Evolutionary conservation across 1,140 invertebrate genomes (phyloP).

Genomic region (Metopolophium dirhodum): DNA sequence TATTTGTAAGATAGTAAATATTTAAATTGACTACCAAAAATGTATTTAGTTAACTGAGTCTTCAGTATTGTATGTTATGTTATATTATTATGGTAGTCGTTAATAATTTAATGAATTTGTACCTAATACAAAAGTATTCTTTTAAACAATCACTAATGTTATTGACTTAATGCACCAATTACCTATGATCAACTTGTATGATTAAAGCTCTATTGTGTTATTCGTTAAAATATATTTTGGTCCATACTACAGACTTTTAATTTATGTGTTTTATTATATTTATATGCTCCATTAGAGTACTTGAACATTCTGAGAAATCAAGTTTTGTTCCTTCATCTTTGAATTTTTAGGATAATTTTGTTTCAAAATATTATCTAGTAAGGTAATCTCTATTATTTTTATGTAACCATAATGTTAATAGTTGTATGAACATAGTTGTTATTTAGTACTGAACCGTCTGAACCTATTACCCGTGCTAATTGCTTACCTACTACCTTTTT

Average conservation of each 20-base stretch:
- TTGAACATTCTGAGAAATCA: background rate
- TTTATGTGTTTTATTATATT: background rate
- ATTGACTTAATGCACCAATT: slow-evolving; percentile 53
- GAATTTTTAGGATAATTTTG: background rate
- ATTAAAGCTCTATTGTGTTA: slow-evolving; percentile 34
- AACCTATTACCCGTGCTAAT: too few species aligned
- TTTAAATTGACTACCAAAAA: slow-evolving; percentile 27
- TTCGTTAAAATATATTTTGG: slow-evolving; percentile 49
- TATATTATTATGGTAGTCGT: slow-evolving; percentile 26
- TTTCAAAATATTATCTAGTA: background rate
- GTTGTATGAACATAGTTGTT: too few species aligned
- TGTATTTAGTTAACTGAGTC: slow-evolving; percentile 38
- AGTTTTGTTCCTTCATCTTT: background rate
- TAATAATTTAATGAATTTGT: slow-evolving; percentile 6
- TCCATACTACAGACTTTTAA: background rate
- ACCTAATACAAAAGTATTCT: slow-evolving; percentile 2
- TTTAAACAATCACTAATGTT: slow-evolving; percentile 47
- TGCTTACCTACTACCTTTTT: too few species aligned
- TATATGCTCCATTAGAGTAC: background rate
- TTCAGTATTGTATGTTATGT: slow-evolving; percentile 38
- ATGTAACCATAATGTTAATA: background rate
- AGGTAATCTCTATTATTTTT: background rate
- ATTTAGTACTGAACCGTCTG: too few species aligned
- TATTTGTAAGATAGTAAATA: slow-evolving; percentile 24
- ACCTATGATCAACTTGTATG: slow-evolving; percentile 5